Percentiles rank a stretch among this genome's conserved stretches.
Conservation (phyloP, 2,888 invertebrate species). For the Calliscelio sp. region DNA sequence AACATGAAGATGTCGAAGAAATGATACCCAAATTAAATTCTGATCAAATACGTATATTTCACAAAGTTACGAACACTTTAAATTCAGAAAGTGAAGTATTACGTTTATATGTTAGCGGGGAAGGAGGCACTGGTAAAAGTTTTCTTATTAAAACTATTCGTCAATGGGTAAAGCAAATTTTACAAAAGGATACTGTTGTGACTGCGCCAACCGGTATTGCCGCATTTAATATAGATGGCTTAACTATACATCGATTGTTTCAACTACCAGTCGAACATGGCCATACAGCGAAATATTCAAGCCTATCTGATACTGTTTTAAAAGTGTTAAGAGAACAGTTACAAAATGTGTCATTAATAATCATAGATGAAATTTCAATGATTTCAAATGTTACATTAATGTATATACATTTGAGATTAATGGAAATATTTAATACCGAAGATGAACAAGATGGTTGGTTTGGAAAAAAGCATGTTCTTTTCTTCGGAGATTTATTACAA, state of each 20-base stretch:
- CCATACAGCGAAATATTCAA: constrained; percentile 77
- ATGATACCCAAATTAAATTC: too few species aligned
- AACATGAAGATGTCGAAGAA: too few species aligned
- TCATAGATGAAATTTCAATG: constrained; percentile 77
- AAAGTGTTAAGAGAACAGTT: constrained; percentile 76
- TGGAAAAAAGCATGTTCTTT: too few species aligned
- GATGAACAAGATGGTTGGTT: constrained; percentile 77
- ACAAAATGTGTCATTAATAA: constrained; percentile 77
- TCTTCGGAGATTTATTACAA: too few species aligned
- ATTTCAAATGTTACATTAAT: constrained; percentile 75
- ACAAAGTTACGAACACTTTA: background rate
- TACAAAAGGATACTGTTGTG: constrained; percentile 77
- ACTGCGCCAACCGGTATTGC: constrained; percentile 81
- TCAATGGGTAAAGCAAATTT: constrained; percentile 73
- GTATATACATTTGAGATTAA: constrained; percentile 76
- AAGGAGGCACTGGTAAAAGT: too few species aligned
- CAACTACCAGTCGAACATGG: constrained; percentile 80
- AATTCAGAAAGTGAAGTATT: background rate
- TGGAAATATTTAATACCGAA: constrained; percentile 77
- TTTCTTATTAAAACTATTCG: too few species aligned
- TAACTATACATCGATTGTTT: constrained; percentile 79
- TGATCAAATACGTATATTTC: too few species aligned
- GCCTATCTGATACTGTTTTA: constrained; percentile 76
- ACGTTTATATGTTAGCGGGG: too few species aligned
- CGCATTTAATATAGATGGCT: constrained; percentile 82